Conservation (phyloP, 2,113 vertebrate genomes). For the Antennarius striatus region DNA sequence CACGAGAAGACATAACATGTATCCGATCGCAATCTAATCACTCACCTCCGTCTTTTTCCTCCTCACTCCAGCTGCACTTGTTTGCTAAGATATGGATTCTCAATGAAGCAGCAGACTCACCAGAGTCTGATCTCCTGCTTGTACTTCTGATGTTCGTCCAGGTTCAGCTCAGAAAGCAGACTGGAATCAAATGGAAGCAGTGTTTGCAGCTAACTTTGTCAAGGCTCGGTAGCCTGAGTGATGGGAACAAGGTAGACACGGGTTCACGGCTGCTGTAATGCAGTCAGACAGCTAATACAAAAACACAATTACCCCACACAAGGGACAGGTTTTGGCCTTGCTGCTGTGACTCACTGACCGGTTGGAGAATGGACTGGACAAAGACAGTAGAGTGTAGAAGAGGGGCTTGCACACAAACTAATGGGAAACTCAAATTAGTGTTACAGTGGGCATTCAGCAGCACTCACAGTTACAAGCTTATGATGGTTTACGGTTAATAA, state of each 20-base stretch:
- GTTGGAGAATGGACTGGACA: conserved; percentile 39
- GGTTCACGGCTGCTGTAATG: conserved; percentile 49
- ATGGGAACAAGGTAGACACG: conserved; percentile 51
- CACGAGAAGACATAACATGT: conserved; percentile 32
- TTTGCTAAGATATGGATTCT: conserved; percentile 13
- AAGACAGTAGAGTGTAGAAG: no score
- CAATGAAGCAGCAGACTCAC: conserved; percentile 3
- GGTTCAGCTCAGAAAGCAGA: conserved; percentile 13
- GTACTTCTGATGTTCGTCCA: conserved; percentile 17
- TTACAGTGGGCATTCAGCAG: conserved; percentile 5
- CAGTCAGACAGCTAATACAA: conserved; percentile 61
- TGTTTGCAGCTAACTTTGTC: conserved; percentile 24
- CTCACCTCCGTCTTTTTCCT: conserved; percentile 14
- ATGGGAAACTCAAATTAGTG: conserved; percentile 13
- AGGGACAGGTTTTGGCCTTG: conserved; percentile 21
- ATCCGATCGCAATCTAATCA: conserved; percentile 41
- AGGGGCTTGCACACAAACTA: neutral
- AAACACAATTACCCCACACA: conserved; percentile 67
- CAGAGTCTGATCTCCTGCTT: conserved; percentile 22
- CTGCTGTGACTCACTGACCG: conserved; percentile 32
- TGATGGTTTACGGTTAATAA: conserved; percentile 3
- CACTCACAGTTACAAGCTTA: neutral
- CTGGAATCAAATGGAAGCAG: conserved; percentile 20
- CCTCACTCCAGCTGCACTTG: conserved; percentile 1
- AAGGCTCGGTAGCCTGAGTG: conserved; percentile 32